phyloP scores from a whole-genome alignment of 2,797 vertebrate species.

The Kryptopterus vitreolus region DNA sequence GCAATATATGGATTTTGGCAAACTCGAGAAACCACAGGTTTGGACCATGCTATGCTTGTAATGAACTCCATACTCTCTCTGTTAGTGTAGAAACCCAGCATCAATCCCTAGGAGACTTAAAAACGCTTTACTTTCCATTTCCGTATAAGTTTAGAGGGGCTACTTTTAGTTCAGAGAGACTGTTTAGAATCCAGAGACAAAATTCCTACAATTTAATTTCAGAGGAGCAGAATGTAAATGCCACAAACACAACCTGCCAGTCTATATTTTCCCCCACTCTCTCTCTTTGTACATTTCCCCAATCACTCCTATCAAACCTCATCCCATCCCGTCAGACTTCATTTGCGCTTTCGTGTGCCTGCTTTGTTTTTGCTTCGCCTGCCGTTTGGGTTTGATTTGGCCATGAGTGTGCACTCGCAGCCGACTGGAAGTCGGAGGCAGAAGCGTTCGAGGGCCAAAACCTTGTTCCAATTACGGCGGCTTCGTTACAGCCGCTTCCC shows the following conservation, averaged over 20 bases:
- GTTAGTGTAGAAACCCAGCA: background rate
- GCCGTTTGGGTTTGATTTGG: constrained; percentile 79
- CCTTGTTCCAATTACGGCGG: constrained; percentile 78
- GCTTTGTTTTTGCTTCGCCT: constrained; percentile 76
- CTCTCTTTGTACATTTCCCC: background rate
- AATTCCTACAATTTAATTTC: constrained; percentile 5
- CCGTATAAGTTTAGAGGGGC: background rate
- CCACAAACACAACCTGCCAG: constrained; percentile 11
- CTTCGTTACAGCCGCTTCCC: constrained; percentile 74
- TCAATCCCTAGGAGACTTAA: constrained; percentile 9
- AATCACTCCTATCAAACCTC: constrained; percentile 13
- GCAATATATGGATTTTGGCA: constrained; percentile 14
- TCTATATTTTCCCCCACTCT: background rate
- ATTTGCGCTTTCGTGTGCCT: constrained; percentile 68
- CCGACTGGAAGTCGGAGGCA: constrained; percentile 66
- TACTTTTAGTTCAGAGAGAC: constrained; percentile 10
- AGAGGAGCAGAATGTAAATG: constrained; percentile 19
- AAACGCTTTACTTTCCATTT: background rate
- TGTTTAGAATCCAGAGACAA: constrained; percentile 21
- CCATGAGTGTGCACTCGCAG: constrained; percentile 63
- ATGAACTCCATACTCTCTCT: constrained; percentile 33
- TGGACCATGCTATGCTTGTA: constrained; percentile 3
- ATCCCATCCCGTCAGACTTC: constrained; percentile 70
- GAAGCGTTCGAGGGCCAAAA: constrained; percentile 69
- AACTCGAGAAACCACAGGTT: constrained; percentile 26